phyloP scores from a whole-genome alignment of 2,797 vertebrate genomes.

The Natrix natrix region DNA sequence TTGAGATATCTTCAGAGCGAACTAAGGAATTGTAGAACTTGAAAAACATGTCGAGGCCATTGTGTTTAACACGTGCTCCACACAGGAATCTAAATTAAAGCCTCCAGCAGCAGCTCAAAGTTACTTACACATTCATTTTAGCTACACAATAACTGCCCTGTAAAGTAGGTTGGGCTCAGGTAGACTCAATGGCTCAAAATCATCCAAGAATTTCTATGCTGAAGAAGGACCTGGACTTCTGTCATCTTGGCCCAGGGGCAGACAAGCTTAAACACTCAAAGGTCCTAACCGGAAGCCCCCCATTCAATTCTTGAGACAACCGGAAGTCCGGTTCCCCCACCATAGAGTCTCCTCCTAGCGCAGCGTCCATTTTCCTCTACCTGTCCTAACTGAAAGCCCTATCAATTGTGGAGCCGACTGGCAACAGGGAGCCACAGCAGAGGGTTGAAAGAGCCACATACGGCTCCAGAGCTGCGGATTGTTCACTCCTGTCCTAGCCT shows the following conservation, averaged over 20 bases:
- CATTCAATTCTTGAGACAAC: no score
- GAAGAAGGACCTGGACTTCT: background rate
- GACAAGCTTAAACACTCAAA: no score
- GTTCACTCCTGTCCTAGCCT: background rate
- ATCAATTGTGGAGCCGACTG: no score
- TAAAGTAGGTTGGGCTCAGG: background rate
- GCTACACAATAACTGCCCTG: background rate
- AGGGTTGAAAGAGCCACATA: no score
- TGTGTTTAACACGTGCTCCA: background rate
- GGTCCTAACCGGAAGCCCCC: no score
- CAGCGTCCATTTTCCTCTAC: no score
- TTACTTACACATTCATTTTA: background rate
- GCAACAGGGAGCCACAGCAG: no score
- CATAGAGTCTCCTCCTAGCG: no score
- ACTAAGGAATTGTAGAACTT: background rate
- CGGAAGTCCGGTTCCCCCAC: no score
- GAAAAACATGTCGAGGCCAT: background rate
- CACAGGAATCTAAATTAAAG: background rate
- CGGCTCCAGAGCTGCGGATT: no score
- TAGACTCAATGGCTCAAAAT: background rate
- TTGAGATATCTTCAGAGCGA: slow-evolving; percentile 10
- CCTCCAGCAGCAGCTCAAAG: background rate
- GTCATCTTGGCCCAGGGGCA: background rate
- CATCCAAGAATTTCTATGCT: background rate
- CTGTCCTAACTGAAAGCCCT: no score